Evolutionary conservation across 30 jellyfish, hydroid and myxozoan genomes (phyloP).

Genomic region (Pelagia noctiluca): DNA sequence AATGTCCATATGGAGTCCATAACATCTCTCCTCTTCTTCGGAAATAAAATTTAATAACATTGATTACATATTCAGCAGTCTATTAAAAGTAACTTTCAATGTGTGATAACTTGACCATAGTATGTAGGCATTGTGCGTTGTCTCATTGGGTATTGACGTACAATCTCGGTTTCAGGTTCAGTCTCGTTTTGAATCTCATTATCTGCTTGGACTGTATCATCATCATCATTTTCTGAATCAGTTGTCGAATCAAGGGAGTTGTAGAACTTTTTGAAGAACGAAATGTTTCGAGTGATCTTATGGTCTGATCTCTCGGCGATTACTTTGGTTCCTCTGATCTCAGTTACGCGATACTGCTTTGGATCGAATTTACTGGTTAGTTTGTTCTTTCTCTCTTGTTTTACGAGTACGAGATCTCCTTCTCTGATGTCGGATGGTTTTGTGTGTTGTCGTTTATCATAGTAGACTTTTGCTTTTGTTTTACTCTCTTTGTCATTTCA

Average conservation of each 20-base stretch:
- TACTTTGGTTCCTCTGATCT: slow-evolving; percentile 43
- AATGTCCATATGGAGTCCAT: slow-evolving; percentile 7
- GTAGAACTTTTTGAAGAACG: slow-evolving; percentile 48
- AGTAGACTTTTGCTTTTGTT: slow-evolving; percentile 35
- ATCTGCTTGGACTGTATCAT: slow-evolving; percentile 33
- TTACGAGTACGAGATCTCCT: slow-evolving; percentile 41
- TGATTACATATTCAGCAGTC: slow-evolving; percentile 40
- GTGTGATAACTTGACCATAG: slow-evolving; percentile 50
- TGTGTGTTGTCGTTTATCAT: slow-evolving; percentile 43
- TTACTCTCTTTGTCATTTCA: slow-evolving; percentile 27
- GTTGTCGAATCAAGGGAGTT: slow-evolving; percentile 20
- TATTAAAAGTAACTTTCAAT: slow-evolving; percentile 3
- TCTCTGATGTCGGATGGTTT: slow-evolving; percentile 39
- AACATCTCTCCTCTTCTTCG: slow-evolving; percentile 1
- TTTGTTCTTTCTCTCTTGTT: slow-evolving; percentile 28
- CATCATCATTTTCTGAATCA: slow-evolving; percentile 26
- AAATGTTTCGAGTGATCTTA: slow-evolving; percentile 39
- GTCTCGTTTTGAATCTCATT: neutral
- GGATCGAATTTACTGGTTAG: slow-evolving; percentile 30
- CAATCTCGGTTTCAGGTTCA: slow-evolving; percentile 22
- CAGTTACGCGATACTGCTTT: slow-evolving; percentile 1
- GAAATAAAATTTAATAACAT: neutral
- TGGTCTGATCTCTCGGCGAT: slow-evolving; percentile 44
- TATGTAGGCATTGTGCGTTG: slow-evolving; percentile 30
- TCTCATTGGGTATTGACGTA: slow-evolving; percentile 33